Conservation (phyloP, 2,888 invertebrate species). For the Zele albiditarsus region DNA sequence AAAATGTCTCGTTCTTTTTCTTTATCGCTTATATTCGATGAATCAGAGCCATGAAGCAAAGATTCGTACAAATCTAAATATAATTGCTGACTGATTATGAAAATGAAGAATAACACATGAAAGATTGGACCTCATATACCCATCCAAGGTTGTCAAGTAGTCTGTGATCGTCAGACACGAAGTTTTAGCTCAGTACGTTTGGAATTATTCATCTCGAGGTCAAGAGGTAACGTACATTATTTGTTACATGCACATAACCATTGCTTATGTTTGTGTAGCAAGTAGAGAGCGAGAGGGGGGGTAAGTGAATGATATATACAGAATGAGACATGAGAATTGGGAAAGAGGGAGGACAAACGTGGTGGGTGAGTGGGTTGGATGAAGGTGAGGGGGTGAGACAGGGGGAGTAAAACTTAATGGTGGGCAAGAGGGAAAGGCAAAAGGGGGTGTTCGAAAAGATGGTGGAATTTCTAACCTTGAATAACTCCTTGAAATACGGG, state of each 20-base stretch:
- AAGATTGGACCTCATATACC: neutral
- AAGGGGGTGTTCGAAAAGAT: neutral
- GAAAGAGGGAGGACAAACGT: slow-evolving; percentile 29
- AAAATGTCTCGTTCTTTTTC: neutral
- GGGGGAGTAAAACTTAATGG: slow-evolving; percentile 24
- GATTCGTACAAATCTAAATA: neutral
- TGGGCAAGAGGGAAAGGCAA: neutral
- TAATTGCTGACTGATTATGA: neutral
- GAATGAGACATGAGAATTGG: slow-evolving; percentile 35
- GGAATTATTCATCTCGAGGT: slow-evolving; percentile 55
- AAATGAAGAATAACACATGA: neutral
- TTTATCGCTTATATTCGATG: neutral
- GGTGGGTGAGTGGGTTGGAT: slow-evolving; percentile 35
- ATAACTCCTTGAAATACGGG: slow-evolving; percentile 90
- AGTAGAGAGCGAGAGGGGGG: slow-evolving; percentile 22
- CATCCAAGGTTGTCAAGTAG: neutral
- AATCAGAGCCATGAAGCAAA: neutral
- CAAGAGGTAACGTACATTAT: slow-evolving; percentile 47
- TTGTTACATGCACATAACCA: slow-evolving; percentile 40
- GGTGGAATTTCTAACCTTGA: slow-evolving; percentile 79
- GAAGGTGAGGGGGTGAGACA: slow-evolving; percentile 25
- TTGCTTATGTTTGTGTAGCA: slow-evolving; percentile 34
- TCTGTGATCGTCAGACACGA: neutral
- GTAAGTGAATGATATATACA: slow-evolving; percentile 30
- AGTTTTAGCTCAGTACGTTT: slow-evolving; percentile 45